A percentile compares a stretch with the other conserved stretches of the same genome.
Conservation (phyloP, 2,888 invertebrate species). For the Pristionchus japonicus region DNA sequence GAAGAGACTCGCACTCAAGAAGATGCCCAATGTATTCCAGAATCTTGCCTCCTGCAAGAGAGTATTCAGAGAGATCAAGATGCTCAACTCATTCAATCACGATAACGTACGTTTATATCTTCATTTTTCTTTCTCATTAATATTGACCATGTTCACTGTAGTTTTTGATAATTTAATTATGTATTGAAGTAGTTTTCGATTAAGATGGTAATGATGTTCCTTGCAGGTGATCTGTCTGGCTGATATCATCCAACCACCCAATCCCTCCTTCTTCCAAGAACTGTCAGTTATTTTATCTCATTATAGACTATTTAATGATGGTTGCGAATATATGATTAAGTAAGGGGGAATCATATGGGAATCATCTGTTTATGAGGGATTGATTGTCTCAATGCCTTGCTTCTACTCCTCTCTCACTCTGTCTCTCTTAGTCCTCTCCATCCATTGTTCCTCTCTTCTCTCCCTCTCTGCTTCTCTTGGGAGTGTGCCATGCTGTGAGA, state of each 20-base stretch:
- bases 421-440: no score
- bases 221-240: conserved; percentile 95
- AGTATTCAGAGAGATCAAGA: conserved; percentile 97
- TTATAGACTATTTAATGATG: neutral
- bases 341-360: neutral
- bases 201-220: conserved; percentile 28
- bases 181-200: neutral
- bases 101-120: conserved; percentile 89
- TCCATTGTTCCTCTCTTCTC: neutral
- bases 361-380: no score
- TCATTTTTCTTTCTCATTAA: neutral
- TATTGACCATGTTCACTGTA: neutral
- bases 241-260: conserved; percentile 98
- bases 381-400: neutral
- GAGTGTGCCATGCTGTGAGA: neutral
- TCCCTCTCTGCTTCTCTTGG: neutral
- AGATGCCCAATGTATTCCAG: conserved; percentile 99
- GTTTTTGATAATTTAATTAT: neutral
- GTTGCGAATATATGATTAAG: neutral
- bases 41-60: conserved; percentile 98
- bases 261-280: conserved; percentile 99
- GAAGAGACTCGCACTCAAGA: conserved; percentile 96
- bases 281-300: conserved; percentile 83
- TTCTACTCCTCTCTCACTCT: no score
- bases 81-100: conserved; percentile 99